Percentiles rank a stretch among this genome's conserved stretches.
Evolutionary conservation across 2,113 vertebrate genomes (phyloP).

Genomic region (Eurypyga helias): DNA sequence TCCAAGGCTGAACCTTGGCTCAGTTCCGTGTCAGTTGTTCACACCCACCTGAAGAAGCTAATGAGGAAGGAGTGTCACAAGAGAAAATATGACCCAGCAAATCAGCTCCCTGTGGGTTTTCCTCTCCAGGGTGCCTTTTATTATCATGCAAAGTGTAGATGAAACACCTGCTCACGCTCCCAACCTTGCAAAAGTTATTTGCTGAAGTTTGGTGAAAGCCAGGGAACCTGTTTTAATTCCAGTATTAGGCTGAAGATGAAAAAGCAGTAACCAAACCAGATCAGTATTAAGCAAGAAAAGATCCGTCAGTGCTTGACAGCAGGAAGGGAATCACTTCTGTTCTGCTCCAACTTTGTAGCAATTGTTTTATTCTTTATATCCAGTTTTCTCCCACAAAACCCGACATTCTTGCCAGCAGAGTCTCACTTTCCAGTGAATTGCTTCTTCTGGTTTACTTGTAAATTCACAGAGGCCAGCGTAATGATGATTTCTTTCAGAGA

Average conservation of each 20-base stretch:
- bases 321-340: neutral
- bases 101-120: neutral
- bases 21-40: neutral
- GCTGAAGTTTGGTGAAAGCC: neutral
- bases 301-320: neutral
- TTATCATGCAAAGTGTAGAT: neutral
- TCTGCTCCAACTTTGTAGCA: neutral
- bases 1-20: conserved; percentile 15
- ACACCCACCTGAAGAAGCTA: conserved; percentile 61
- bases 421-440: neutral
- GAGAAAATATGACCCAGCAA: neutral
- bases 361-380: conserved; percentile 19
- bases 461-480: neutral
- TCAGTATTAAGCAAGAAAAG: neutral
- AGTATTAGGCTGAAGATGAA: neutral
- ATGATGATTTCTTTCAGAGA: neutral
- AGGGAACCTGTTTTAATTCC: neutral
- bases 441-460: conserved; percentile 22
- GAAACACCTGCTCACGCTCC: conserved; percentile 54
- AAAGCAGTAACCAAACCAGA: neutral
- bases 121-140: neutral
- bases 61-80: conserved; percentile 40
- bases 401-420: conserved; percentile 19
- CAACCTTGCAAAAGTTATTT: neutral
- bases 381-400: neutral